A percentile compares a stretch with the other conserved stretches of the same genome.
phyloP scores from a whole-genome alignment of 2,113 vertebrate species.

The Limnothrissa miodon region DNA sequence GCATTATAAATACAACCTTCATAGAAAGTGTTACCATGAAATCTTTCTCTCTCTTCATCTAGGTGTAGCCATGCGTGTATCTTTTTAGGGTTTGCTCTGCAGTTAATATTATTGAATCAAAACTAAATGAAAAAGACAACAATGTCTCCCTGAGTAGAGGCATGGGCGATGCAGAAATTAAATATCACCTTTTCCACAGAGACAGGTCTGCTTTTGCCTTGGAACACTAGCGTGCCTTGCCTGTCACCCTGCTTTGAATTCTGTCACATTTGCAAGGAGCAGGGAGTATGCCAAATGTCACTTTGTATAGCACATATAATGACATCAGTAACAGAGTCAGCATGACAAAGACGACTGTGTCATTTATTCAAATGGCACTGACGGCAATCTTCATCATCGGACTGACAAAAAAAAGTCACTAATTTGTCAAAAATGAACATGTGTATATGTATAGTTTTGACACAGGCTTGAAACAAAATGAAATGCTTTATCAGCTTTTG shows the following conservation, averaged over 20 bases:
- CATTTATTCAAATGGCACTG: neutral
- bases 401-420: neutral
- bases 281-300: slow-evolving; percentile 49
- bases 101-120: slow-evolving; percentile 11
- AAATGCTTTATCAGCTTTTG: neutral
- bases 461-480: neutral
- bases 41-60: neutral
- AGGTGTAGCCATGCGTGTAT: too few relatives aligned
- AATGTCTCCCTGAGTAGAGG: neutral
- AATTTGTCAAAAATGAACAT: too few relatives aligned
- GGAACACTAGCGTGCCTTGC: slow-evolving; percentile 25
- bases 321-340: slow-evolving; percentile 22
- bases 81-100: neutral
- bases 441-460: neutral
- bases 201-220: slow-evolving; percentile 26
- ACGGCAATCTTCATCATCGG: neutral
- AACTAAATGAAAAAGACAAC: neutral
- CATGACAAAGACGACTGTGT: slow-evolving; percentile 5
- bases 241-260: slow-evolving; percentile 36
- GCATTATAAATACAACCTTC: too few relatives aligned
- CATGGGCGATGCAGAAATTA: slow-evolving; percentile 7
- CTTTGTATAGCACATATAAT: slow-evolving; percentile 30
- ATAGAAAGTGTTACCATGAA: too few relatives aligned
- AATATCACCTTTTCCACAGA: slow-evolving; percentile 44
- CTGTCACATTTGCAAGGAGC: slow-evolving; percentile 32